Evolutionary conservation across 2,113 vertebrate species (phyloP), one percentile per base, ranked within the genome.

Genomic region (Sardina pilchardus): DNA sequence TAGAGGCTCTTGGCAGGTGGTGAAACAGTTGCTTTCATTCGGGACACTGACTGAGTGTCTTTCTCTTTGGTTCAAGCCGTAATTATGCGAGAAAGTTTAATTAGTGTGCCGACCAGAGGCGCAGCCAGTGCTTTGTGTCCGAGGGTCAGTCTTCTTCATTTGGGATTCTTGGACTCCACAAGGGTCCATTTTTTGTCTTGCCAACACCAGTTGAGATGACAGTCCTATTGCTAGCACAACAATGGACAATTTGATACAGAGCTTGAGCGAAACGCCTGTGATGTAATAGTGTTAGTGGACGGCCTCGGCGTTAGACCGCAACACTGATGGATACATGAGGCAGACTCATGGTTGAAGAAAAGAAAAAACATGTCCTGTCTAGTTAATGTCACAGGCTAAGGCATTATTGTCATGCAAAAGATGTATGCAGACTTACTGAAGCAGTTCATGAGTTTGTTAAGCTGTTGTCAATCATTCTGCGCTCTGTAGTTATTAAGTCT

Each of bases 361-460:
- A 34, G n/a, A 30, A 10, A 71, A 71, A 71, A 30, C 12, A 14
- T 71, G 63, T 71, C 63, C 26, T 71, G 26, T 71, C 63, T 9
- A 10, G 63, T 71, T 71, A 71, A 71, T 71, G 63, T 71, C 63
- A 71, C 30, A 34, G 63, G 63, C 63, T 34, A 71, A 26, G 34
- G 63, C 26, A 71, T 71, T 71, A 71, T 71, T 71, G 63, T 71
- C 63, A 71, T 71, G 63, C 63, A 71, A 71, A 71, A 71, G 30
- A 71, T 71, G 63, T 71, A 71, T 34, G 34, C 63, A 71, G 26
- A 71, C 30, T 71, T 71, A 71, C 63, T 71, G 8, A 71, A 71
- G 63, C 63, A 71, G 63, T 14, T 71, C 63, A 30, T 83, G 24
- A n/a, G 30, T 44, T 43, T 34, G 24, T 47, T 39, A 83, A 48